phyloP scores from a whole-genome alignment of 2,888 invertebrate genomes.

The Molorchus minor region DNA sequence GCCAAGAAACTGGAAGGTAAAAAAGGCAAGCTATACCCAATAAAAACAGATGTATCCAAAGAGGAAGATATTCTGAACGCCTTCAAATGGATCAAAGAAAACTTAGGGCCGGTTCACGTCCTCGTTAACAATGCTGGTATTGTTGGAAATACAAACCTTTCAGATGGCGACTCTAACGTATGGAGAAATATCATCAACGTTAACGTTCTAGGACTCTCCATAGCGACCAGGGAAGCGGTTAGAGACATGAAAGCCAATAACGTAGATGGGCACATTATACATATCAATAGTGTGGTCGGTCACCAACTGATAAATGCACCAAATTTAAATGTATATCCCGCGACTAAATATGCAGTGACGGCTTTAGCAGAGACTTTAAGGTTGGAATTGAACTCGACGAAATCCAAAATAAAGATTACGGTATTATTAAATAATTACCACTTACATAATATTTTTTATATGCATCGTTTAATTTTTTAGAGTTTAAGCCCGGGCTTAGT shows the following conservation, averaged over 20 bases:
- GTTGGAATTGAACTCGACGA: constrained; percentile 38
- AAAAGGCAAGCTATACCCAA: too few species aligned
- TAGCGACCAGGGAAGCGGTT: constrained; percentile 47
- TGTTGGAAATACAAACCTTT: not conserved
- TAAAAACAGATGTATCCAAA: too few species aligned
- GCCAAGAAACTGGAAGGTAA: too few species aligned
- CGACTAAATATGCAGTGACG: constrained; percentile 42
- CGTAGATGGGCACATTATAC: constrained; percentile 46
- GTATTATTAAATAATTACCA: too few species aligned
- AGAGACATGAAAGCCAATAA: constrained; percentile 43
- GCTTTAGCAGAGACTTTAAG: constrained; percentile 43
- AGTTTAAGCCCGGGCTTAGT: too few species aligned
- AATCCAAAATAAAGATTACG: too few species aligned
- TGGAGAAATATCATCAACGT: constrained; percentile 44
- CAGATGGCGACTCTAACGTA: constrained; percentile 26
- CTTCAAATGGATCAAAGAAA: too few species aligned
- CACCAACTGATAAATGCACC: constrained; percentile 38
- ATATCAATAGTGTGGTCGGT: constrained; percentile 47
- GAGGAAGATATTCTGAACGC: too few species aligned
- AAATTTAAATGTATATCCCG: constrained; percentile 40
- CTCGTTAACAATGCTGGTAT: constrained; percentile 20
- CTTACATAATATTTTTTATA: too few species aligned
- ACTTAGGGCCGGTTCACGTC: too few species aligned
- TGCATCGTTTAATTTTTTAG: too few species aligned
- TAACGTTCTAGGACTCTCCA: constrained; percentile 40